Conservation (phyloP, 2,797 vertebrate genomes). For the Diceros bicornis region DNA sequence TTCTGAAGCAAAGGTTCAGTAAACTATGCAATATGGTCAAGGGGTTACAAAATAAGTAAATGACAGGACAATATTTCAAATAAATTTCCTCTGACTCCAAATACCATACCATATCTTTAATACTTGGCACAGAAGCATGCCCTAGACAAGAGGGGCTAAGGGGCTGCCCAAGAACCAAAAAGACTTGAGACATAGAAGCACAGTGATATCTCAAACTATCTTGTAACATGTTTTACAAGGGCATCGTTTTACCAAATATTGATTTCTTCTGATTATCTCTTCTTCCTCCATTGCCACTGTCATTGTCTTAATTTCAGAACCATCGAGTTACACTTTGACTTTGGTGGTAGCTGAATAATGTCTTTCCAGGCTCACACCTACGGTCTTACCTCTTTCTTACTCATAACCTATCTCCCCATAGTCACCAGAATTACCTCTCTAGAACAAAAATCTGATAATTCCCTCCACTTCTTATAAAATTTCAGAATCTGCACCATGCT, state of each 20-base stretch:
- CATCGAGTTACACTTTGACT: neutral
- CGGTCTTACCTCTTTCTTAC: neutral
- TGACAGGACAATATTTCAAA: neutral
- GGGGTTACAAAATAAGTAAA: neutral
- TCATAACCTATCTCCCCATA: neutral
- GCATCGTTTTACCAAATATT: neutral
- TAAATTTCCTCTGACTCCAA: neutral
- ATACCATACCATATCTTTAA: neutral
- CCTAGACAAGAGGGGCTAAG: rapidly evolving
- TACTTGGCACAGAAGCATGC: neutral
- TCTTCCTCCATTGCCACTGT: neutral
- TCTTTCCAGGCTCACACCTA: no score
- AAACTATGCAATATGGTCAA: neutral
- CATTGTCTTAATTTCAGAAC: neutral
- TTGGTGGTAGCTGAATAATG: neutral
- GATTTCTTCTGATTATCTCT: neutral
- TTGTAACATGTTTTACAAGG: neutral
- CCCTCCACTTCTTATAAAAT: neutral
- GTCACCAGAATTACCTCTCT: neutral
- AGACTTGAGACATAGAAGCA: neutral
- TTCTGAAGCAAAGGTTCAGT: neutral
- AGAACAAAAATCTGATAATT: neutral
- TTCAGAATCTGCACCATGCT: neutral
- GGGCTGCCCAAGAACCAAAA: neutral
- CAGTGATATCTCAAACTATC: neutral